Conservation (phyloP, 2,888 invertebrate genomes). For the Phlogophora meticulosa region DNA sequence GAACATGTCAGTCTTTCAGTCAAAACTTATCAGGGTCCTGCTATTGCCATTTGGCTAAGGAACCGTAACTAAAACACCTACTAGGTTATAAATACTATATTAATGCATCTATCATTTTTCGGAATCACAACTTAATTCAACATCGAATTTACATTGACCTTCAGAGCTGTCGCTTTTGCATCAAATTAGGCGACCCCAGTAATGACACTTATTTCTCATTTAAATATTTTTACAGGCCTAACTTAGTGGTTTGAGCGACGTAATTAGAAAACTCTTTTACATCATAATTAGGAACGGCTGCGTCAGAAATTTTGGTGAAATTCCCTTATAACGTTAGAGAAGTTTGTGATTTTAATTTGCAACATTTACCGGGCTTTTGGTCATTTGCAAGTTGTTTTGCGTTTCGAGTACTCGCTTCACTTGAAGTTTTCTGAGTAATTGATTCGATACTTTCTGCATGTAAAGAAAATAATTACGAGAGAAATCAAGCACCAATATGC, state of each 20-base stretch:
- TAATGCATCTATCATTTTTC: conserved; percentile 11
- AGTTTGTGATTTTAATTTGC: conserved; percentile 65
- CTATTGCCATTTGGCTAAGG: too few species aligned
- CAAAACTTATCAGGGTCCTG: too few species aligned
- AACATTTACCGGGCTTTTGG: conserved; percentile 57
- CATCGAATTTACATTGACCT: conserved; percentile 35
- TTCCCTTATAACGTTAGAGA: conserved; percentile 57
- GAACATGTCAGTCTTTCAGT: too few species aligned
- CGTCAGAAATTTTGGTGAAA: conserved; percentile 59
- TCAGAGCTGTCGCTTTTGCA: conserved; percentile 36
- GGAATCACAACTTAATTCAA: conserved; percentile 21
- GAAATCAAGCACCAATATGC: too few species aligned
- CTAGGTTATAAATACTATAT: conserved; percentile 15
- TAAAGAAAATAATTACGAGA: conserved; percentile 1
- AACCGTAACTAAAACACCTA: too few species aligned
- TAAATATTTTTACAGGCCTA: conserved; percentile 73
- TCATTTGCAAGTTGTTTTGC: conserved; percentile 52
- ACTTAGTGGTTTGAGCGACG: conserved; percentile 68
- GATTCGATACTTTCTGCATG: conserved; percentile 15
- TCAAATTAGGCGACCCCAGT: conserved; percentile 58
- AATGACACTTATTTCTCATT: conserved; percentile 67
- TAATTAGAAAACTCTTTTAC: conserved; percentile 76
- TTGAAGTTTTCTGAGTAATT: conserved; percentile 29
- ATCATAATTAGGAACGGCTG: conserved; percentile 68
- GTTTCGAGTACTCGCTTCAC: conserved; percentile 5